A percentile compares a stretch with the other conserved stretches of the same genome.
Evolutionary conservation across 1,140 invertebrate species (phyloP).

Genomic region (Cyrtorhinus lividipennis): DNA sequence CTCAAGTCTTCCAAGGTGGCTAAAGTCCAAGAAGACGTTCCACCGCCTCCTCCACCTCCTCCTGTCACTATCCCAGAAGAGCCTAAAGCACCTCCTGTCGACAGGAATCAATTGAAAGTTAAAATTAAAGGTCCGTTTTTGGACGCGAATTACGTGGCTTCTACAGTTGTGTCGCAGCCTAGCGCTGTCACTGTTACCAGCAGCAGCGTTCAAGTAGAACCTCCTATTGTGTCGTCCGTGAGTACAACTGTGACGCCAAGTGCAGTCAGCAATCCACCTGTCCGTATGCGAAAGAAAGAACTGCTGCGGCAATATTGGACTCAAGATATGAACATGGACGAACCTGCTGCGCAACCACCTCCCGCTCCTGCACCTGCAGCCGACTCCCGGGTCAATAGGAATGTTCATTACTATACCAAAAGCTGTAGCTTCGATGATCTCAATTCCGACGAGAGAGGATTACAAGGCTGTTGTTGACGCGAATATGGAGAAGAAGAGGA

Average conservation of each 20-base stretch:
- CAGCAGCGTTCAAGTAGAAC: constrained; percentile 28
- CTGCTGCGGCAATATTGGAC: constrained; percentile 68
- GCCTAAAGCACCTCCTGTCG: constrained; percentile 48
- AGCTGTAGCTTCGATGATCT: constrained; percentile 71
- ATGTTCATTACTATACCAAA: constrained; percentile 70
- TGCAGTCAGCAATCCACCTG: constrained; percentile 39
- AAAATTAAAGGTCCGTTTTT: constrained; percentile 80
- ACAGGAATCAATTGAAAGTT: constrained; percentile 70
- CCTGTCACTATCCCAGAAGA: constrained; percentile 10
- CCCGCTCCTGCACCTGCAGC: constrained; percentile 30
- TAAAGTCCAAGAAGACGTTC: constrained; percentile 32
- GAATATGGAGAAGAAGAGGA: constrained; percentile 48
- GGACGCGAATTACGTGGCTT: constrained; percentile 51
- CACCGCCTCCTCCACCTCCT: constrained; percentile 31
- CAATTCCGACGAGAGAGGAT: constrained; percentile 66
- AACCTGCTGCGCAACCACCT: constrained; percentile 31
- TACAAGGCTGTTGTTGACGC: constrained; percentile 52
- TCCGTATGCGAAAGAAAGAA: constrained; percentile 77
- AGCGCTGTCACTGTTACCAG: constrained; percentile 29
- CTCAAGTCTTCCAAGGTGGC: constrained; percentile 31
- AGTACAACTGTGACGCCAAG: constrained; percentile 33
- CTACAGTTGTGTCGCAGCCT: constrained; percentile 35
- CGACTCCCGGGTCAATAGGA: constrained; percentile 47
- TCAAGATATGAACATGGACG: constrained; percentile 70
- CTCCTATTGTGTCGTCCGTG: constrained; percentile 25